Evolutionary conservation across 2,797 vertebrate genomes (phyloP).

Genomic region (Craterocephalus amniculus): DNA sequence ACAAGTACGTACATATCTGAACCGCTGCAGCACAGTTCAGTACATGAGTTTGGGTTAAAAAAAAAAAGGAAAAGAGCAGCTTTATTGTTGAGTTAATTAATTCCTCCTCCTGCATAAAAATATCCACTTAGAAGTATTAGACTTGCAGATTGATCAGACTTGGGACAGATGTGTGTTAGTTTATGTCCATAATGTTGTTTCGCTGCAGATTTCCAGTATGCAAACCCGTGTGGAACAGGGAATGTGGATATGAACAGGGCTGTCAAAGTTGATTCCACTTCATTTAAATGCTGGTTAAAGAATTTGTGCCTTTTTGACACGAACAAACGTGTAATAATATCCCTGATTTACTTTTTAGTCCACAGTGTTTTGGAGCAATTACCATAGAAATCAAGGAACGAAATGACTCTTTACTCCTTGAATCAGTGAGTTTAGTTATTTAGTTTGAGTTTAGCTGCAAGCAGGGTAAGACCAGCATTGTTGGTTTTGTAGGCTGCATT

Average conservation of each 20-base stretch:
- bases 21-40: neutral
- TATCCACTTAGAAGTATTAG: too few species aligned
- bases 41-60: neutral
- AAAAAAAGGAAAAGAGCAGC: constrained; percentile 8
- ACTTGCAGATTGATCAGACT: too few species aligned
- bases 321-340: neutral
- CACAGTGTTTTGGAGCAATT: neutral
- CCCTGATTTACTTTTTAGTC: neutral
- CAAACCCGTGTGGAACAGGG: neutral
- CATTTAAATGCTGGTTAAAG: neutral
- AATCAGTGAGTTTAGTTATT: neutral
- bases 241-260: neutral
- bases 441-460: neutral
- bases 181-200: neutral
- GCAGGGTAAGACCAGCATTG: neutral
- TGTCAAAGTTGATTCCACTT: neutral
- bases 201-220: neutral
- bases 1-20: constrained; percentile 88
- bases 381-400: neutral
- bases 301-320: neutral
- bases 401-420: neutral
- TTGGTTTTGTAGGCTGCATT: neutral
- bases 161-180: too few species aligned
- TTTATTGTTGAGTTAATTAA: neutral
- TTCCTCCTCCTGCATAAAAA: neutral